Evolutionary conservation across 2,113 vertebrate genomes (phyloP).

Genomic region (Triplophysa rosa): DNA sequence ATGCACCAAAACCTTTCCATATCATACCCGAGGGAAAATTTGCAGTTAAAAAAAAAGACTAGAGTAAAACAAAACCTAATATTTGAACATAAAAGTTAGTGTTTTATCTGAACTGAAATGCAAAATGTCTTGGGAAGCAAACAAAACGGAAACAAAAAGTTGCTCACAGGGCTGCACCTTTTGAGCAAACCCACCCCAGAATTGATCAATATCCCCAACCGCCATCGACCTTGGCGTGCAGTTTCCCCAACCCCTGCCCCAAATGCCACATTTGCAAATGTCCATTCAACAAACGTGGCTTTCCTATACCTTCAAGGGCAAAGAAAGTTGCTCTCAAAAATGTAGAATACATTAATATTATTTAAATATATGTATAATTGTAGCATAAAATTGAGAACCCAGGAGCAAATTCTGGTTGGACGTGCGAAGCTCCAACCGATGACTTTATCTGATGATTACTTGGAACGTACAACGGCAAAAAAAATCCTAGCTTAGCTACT

Average conservation of each 20-base stretch:
- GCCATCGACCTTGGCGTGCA: constrained; percentile 22
- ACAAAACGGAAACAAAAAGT: constrained; percentile 2
- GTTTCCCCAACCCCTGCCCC: constrained; percentile 17
- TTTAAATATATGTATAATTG: no score
- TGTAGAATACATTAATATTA: constrained; percentile 54
- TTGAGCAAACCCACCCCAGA: constrained; percentile 25
- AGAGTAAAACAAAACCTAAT: constrained; percentile 43
- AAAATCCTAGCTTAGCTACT: constrained; percentile 34
- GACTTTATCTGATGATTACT: constrained; percentile 29
- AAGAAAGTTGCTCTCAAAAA: constrained; percentile 40
- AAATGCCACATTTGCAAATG: constrained; percentile 28
- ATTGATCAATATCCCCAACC: constrained; percentile 13
- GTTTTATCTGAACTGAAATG: constrained; percentile 50
- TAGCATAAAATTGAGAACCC: constrained; percentile 53
- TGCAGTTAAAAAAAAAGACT: not conserved
- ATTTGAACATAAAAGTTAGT: constrained; percentile 51
- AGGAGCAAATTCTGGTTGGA: constrained; percentile 41
- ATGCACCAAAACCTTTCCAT: constrained; percentile 38
- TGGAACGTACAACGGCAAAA: constrained; percentile 46
- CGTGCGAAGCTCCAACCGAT: constrained; percentile 44
- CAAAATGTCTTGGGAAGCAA: constrained; percentile 6
- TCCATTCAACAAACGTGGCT: constrained; percentile 35
- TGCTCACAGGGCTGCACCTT: constrained; percentile 2
- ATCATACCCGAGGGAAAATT: constrained; percentile 25
- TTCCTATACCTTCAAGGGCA: constrained; percentile 38